Conservation (phyloP, 2,797 vertebrate species). For the Helarctos malayanus region DNA sequence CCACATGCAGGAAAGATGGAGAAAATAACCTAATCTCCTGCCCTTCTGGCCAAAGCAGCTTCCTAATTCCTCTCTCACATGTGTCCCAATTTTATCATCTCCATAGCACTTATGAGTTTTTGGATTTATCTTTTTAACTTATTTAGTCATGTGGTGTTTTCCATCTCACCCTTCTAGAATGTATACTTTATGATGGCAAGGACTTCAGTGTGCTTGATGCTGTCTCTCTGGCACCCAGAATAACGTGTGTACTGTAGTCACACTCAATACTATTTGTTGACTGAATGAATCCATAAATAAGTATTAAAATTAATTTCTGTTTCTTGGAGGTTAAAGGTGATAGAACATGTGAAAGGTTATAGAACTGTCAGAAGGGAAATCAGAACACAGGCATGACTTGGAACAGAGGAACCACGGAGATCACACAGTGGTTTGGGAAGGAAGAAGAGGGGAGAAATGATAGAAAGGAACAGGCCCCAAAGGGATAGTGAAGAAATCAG, state of each 20-base stretch:
- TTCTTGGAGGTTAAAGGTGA: background rate
- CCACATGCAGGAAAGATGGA: background rate
- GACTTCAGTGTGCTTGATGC: background rate
- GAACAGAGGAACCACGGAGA: background rate
- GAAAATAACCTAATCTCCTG: background rate
- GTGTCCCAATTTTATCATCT: background rate
- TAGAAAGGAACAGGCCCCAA: background rate
- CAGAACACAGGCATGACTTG: background rate
- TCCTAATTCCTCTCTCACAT: background rate
- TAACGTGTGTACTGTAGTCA: background rate
- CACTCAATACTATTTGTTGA: background rate
- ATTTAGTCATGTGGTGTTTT: background rate
- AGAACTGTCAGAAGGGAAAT: background rate
- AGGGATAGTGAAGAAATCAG: background rate
- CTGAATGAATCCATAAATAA: background rate
- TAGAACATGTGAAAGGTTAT: background rate
- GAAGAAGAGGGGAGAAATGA: background rate
- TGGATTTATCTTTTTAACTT: background rate
- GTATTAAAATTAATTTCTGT: background rate
- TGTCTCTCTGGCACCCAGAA: background rate
- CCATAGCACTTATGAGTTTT: background rate
- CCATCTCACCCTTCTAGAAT: background rate
- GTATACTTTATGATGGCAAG: background rate
- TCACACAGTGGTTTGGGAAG: background rate
- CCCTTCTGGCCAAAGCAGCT: background rate